These are phyloP conservation scores for Brachyhypopomus gauderio DNA, from an alignment of 2,113 vertebrate species.

Conservation along the genomic window DNA sequence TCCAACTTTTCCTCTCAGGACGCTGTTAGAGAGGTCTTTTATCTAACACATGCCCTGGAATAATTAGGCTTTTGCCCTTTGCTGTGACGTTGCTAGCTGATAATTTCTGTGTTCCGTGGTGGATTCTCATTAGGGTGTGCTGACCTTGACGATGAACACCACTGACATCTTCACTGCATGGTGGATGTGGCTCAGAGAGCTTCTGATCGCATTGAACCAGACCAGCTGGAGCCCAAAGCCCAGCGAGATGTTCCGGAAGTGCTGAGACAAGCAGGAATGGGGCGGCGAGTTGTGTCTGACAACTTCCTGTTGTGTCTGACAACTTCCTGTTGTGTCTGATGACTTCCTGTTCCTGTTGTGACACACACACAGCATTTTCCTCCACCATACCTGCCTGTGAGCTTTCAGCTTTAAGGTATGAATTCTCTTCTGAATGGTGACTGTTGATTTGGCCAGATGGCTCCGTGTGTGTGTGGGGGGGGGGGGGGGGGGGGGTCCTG, in stretches of 20 bases:
- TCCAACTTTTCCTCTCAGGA: conserved; percentile 47
- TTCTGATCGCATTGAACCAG: conserved; percentile 64
- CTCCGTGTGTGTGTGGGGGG: no score
- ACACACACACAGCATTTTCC: conserved; percentile 16
- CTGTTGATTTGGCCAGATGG: conserved; percentile 65
- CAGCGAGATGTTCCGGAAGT: conserved; percentile 69
- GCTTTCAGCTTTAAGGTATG: conserved; percentile 68
- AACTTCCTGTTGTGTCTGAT: conserved; percentile 47
- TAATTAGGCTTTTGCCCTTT: conserved; percentile 57
- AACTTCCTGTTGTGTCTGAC: neutral
- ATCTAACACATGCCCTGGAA: conserved; percentile 60
- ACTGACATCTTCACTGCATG: conserved; percentile 71
- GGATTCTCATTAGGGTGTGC: conserved; percentile 68
- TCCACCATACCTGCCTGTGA: conserved; percentile 64
- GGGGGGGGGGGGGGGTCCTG: no score
- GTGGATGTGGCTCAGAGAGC: conserved; percentile 59
- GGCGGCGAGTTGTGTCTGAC: conserved; percentile 62
- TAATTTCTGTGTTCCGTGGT: conserved; percentile 67
- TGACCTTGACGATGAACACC: conserved; percentile 72
- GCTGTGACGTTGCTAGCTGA: conserved; percentile 63
- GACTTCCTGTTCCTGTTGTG: no score
- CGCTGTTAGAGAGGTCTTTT: conserved; percentile 57
- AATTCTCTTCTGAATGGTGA: conserved; percentile 58
- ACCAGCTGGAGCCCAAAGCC: conserved; percentile 71
- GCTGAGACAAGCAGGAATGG: conserved; percentile 58